These are phyloP conservation scores for Gryllus bimaculatus DNA, from an alignment of 1,140 invertebrate species.

Conservation along the genomic window DNA sequence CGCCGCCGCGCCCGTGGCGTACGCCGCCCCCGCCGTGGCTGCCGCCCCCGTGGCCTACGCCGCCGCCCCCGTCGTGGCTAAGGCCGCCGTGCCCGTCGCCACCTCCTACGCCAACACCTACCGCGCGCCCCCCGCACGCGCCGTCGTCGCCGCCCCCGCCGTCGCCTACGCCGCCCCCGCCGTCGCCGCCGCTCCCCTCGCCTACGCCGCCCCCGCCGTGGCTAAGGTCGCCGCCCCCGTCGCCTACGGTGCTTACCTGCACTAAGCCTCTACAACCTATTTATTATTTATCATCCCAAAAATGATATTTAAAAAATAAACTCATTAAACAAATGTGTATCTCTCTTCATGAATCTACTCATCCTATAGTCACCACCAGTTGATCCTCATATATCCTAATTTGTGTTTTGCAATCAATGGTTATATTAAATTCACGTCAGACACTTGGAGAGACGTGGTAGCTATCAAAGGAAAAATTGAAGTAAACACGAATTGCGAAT, in stretches of 20 bases:
- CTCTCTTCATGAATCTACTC: neutral
- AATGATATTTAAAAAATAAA: slow-evolving; percentile 8
- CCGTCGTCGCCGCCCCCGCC: slow-evolving; percentile 7
- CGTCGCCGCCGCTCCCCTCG: neutral
- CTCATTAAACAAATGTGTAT: neutral
- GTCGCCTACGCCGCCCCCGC: slow-evolving; percentile 26
- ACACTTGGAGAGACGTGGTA: too few species aligned
- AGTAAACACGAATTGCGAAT: too few species aligned
- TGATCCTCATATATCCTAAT: too few species aligned
- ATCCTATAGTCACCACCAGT: too few species aligned
- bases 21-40: slow-evolving; percentile 11
- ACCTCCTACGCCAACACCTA: slow-evolving; percentile 25
- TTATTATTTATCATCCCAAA: neutral
- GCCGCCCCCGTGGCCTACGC: neutral
- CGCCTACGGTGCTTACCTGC: slow-evolving; percentile 21
- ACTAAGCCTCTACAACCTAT: neutral
- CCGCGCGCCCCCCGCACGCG: neutral
- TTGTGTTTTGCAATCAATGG: too few species aligned
- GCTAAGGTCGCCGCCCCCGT: slow-evolving; percentile 11
- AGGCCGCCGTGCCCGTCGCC: slow-evolving; percentile 18
- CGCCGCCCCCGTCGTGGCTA: neutral
- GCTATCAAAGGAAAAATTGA: too few species aligned
- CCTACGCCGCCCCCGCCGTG: neutral
- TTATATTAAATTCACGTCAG: too few species aligned
- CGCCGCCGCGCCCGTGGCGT: neutral